These are phyloP conservation scores for Rotaria sp. DNA, from an alignment of 2,888 invertebrate species.

Conservation along the genomic window DNA sequence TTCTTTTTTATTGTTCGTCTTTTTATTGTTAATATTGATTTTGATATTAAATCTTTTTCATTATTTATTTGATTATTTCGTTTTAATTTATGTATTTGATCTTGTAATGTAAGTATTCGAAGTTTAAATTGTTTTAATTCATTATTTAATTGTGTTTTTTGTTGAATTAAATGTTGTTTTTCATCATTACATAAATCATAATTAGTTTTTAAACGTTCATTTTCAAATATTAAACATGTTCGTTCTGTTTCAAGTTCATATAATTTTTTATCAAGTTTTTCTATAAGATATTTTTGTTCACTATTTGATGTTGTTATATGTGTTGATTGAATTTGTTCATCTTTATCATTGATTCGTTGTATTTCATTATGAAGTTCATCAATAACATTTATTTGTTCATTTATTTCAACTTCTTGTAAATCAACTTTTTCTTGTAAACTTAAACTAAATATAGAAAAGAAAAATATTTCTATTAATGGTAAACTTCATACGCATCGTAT, in stretches of 20 bases:
- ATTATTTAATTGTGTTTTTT: background rate
- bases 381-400: background rate
- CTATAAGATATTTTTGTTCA: background rate
- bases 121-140: background rate
- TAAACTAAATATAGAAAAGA: background rate
- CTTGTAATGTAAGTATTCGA: background rate
- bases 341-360: background rate
- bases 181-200: background rate
- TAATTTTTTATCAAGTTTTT: constrained; percentile 3
- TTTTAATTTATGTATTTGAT: constrained; percentile 2
- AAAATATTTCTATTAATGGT: too few relatives aligned
- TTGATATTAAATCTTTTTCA: background rate
- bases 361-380: constrained; percentile 28
- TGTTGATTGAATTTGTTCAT: background rate
- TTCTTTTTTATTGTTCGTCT: background rate
- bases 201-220: constrained; percentile 22
- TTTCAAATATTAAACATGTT: background rate
- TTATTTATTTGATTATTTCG: background rate
- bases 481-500: too few relatives aligned
- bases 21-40: background rate
- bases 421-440: constrained; percentile 19
- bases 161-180: background rate
- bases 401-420: constrained; percentile 25
- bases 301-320: background rate
- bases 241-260: constrained; percentile 19